phyloP scores from a whole-genome alignment of 1,140 invertebrate genomes.

The Pseudomyrmex sp. region DNA sequence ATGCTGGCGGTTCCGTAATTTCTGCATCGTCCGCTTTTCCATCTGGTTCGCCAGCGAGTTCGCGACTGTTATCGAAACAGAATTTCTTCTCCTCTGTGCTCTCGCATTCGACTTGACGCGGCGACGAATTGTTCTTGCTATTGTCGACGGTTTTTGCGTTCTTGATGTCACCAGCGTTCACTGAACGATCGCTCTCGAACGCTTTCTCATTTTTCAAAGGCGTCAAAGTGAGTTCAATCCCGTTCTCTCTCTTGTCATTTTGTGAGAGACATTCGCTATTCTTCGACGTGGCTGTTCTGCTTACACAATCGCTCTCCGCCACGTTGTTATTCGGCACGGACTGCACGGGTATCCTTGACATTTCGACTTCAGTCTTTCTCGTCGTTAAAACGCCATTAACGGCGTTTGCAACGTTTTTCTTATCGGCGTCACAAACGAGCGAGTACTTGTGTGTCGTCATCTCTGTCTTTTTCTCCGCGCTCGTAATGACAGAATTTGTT shows the following conservation, averaged over 20 bases:
- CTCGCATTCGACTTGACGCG: slow-evolving; percentile 64
- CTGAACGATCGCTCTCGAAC: slow-evolving; percentile 62
- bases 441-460: slow-evolving; percentile 7
- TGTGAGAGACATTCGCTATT: slow-evolving; percentile 26
- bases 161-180: slow-evolving; percentile 44
- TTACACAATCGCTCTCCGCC: slow-evolving; percentile 33
- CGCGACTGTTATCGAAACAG: slow-evolving; percentile 88
- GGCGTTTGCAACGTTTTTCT: slow-evolving; percentile 71
- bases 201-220: slow-evolving; percentile 72
- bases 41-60: slow-evolving; percentile 92
- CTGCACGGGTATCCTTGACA: slow-evolving; percentile 73
- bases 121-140: slow-evolving; percentile 68
- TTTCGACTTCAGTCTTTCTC: slow-evolving; percentile 81
- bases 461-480: slow-evolving; percentile 35
- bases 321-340: slow-evolving; percentile 28
- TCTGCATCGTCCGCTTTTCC: slow-evolving; percentile 92
- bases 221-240: slow-evolving; percentile 71
- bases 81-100: slow-evolving; percentile 77
- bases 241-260: slow-evolving; percentile 61
- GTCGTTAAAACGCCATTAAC: slow-evolving; percentile 71
- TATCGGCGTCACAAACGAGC: slow-evolving; percentile 58
- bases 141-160: slow-evolving; percentile 13
- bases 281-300: neutral
- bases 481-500: neutral
- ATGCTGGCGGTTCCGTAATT: slow-evolving; percentile 87